Evolutionary conservation across 2,113 vertebrate genomes (phyloP).

Genomic region (Rhinoderma darwinii): DNA sequence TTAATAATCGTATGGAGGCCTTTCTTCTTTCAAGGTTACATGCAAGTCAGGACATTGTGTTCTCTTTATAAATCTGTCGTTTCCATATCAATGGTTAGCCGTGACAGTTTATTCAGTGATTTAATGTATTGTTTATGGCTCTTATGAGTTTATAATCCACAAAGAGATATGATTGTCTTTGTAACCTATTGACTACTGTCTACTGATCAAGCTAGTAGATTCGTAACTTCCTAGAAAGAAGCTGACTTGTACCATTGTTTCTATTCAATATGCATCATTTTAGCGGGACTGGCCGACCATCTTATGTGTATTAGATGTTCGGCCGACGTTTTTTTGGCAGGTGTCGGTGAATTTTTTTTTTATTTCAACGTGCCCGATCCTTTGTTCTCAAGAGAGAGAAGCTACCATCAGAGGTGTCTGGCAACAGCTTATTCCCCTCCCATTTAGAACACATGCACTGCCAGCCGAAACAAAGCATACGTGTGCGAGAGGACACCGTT

Average conservation of each 20-base stretch:
- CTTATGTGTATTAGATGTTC: no score
- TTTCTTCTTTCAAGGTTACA: slow-evolving; percentile 38
- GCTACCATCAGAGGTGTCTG: no score
- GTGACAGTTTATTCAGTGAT: background rate
- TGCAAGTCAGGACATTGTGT: slow-evolving; percentile 34
- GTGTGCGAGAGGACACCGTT: no score
- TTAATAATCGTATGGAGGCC: slow-evolving; percentile 21
- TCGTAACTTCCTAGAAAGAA: background rate
- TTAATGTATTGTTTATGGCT: slow-evolving; percentile 8
- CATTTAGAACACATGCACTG: no score
- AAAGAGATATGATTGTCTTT: background rate
- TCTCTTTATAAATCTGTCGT: slow-evolving; percentile 5
- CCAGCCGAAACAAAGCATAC: no score
- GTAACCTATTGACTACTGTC: background rate
- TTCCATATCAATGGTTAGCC: background rate
- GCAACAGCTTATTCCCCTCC: no score
- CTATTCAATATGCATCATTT: background rate
- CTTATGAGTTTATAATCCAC: background rate
- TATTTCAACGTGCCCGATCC: no score
- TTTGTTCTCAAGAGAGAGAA: no score
- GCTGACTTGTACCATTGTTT: background rate
- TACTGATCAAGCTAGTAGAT: background rate
- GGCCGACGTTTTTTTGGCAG: no score
- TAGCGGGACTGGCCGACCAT: no score
- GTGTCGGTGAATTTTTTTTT: no score